Percentiles rank a stretch among this genome's conserved stretches.
phyloP scores from a whole-genome alignment of 2,113 vertebrate genomes.

The Copsychus sechellarum region DNA sequence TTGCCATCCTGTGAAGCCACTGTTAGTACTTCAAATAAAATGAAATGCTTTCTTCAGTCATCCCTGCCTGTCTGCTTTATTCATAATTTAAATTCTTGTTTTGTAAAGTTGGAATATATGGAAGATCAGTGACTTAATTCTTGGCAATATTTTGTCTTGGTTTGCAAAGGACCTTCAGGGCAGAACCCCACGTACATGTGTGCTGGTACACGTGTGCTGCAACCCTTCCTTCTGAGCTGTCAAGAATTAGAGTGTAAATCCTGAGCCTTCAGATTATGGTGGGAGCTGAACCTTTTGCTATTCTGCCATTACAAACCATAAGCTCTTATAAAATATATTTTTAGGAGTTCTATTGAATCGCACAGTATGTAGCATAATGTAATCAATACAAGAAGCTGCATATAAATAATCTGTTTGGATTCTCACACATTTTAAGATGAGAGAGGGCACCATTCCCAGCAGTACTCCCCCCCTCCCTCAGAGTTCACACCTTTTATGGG shows the following conservation, averaged over 20 bases:
- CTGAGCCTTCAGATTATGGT: background rate
- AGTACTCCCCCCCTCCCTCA: slow-evolving; percentile 53
- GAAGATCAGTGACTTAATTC: background rate
- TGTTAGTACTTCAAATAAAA: background rate
- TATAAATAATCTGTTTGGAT: slow-evolving; percentile 77
- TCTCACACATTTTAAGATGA: slow-evolving; percentile 73
- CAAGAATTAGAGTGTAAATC: background rate
- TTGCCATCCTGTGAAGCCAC: background rate
- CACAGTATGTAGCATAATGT: slow-evolving; percentile 68
- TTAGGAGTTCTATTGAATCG: slow-evolving; percentile 66
- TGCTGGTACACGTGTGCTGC: background rate
- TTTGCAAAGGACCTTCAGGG: background rate
- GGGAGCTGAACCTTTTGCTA: slow-evolving; percentile 34
- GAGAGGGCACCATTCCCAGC: slow-evolving; percentile 73
- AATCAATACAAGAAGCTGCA: slow-evolving; percentile 71
- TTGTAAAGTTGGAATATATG: background rate
- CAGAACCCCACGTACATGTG: background rate
- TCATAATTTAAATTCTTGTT: background rate
- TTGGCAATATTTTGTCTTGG: background rate
- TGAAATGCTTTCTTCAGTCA: background rate
- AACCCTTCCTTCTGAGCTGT: background rate
- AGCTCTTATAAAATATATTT: slow-evolving; percentile 64
- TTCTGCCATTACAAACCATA: slow-evolving; percentile 36
- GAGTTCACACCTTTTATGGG: slow-evolving; percentile 71
- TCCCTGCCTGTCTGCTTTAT: background rate